phyloP scores from a whole-genome alignment of 2,113 vertebrate genomes.

The Nyctibius bracteatus region DNA sequence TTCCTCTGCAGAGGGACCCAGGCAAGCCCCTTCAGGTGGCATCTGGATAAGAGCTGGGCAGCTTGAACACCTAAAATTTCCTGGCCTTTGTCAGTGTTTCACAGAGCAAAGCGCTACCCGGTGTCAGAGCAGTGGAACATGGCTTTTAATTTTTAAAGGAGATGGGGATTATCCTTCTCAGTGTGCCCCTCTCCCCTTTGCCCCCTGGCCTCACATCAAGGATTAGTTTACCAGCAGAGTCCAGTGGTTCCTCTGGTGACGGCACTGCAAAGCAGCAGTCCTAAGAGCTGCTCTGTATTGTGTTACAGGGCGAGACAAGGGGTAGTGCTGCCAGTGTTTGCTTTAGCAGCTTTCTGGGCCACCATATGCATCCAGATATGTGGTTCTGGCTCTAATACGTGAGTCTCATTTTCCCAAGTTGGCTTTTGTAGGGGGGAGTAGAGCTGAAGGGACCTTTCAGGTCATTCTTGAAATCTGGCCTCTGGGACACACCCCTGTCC shows the following conservation, averaged over 20 bases:
- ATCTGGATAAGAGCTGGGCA: background rate
- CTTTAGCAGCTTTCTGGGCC: background rate
- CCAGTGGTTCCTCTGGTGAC: background rate
- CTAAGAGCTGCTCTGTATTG: background rate
- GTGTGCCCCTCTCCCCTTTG: background rate
- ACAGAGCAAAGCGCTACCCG: background rate
- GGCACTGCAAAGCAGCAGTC: background rate
- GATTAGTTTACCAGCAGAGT: background rate
- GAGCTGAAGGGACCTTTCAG: background rate
- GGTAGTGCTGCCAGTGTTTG: background rate
- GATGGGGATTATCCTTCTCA: background rate
- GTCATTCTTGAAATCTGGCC: background rate
- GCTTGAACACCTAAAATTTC: background rate
- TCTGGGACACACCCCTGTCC: background rate
- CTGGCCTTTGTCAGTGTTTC: background rate
- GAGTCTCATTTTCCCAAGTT: background rate
- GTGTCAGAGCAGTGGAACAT: accelerated
- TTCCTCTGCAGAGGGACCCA: background rate
- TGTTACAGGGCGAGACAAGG: background rate
- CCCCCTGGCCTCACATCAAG: background rate
- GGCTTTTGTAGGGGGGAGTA: background rate
- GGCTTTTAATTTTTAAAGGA: background rate
- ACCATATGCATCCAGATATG: background rate
- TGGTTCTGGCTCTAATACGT: background rate
- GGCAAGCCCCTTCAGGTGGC: accelerated